Base-by-base conservation (phyloP, 64 coral and sea anemone genomes). In the Platygyra sinensis region DNA sequence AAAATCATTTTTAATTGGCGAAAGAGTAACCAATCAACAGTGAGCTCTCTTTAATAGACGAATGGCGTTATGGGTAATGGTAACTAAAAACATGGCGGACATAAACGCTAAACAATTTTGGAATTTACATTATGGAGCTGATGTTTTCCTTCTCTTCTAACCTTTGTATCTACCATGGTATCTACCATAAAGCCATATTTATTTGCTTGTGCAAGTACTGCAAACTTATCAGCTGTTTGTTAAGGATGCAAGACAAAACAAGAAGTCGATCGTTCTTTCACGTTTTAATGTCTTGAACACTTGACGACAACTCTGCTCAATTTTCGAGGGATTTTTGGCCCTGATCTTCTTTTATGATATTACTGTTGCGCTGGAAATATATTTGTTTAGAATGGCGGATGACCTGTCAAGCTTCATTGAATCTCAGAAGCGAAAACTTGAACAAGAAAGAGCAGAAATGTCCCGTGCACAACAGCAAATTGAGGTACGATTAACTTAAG, bases 331-430 rank as follows among this genome's bases (percentile, higher is more conserved):
- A 38, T 16, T 75, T 10, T 76, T 76, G 15, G 16, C 4, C 24
- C 31, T 85, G 63, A 3, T n/a, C 36, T 10, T 62, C 28, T 59
- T 80, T 60, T 4, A 25, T 16, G 11, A 46, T 19, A 29, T 83
- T 13, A 69, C 16, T 75, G 67, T 30, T 77, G 74, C 14, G 8
- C 2, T 71, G 17, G 57, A 38, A 39, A 89, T 27, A 69, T 2
- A 85, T 20, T 71, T 69, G 1, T 85, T 16, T 64, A 65, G 5
- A 89, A 96, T 96, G 94, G 94, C 80, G 28, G 94, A 96, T 72
- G 94, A 96, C 31, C 79, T 96, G 30, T 89, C 94, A 76, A 96
- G 91, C 42, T 96, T 96, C 82, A 96, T 96, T 42, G 90, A 96
- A 85, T 89, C 81, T 42, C 94, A 96, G 74, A 96, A 96, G 75